A percentile compares a stretch with the other conserved stretches of the same genome.
phyloP scores from a whole-genome alignment of 2,113 vertebrate species.

The Rhea pennata region DNA sequence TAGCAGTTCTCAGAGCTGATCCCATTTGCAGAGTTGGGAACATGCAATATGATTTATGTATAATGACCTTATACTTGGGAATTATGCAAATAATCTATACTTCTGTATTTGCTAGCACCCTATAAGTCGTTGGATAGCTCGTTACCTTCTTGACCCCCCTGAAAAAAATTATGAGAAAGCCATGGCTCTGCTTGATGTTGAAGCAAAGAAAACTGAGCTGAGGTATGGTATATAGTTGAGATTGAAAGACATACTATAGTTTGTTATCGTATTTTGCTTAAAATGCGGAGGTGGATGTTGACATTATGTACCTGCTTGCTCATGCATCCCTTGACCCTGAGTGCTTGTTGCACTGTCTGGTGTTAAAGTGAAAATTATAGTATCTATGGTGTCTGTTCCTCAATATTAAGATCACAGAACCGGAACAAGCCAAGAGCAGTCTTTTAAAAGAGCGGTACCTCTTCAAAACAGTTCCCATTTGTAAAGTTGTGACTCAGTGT shows the following conservation, averaged over 20 bases:
- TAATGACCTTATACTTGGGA: background rate
- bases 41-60: background rate
- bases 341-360: background rate
- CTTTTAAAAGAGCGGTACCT: background rate
- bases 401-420: background rate
- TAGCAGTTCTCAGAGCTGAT: background rate
- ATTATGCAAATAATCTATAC: background rate
- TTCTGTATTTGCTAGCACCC: conserved; percentile 84
- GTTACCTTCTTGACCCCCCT: conserved; percentile 80
- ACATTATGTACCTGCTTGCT: background rate
- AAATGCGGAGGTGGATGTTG: background rate
- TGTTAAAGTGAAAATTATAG: background rate
- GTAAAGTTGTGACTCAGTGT: background rate
- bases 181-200: conserved; percentile 84
- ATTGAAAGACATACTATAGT: background rate
- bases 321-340: background rate
- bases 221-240: conserved; percentile 71
- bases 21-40: background rate
- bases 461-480: background rate
- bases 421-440: background rate
- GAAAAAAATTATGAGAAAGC: conserved; percentile 92
- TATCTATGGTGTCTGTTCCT: background rate
- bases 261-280: background rate
- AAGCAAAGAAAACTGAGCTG: conserved; percentile 84
- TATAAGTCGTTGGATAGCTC: conserved; percentile 90